These are phyloP conservation scores for Lepidurus packardi DNA, from an alignment of 1,140 invertebrate genomes.

Conservation along the genomic window DNA sequence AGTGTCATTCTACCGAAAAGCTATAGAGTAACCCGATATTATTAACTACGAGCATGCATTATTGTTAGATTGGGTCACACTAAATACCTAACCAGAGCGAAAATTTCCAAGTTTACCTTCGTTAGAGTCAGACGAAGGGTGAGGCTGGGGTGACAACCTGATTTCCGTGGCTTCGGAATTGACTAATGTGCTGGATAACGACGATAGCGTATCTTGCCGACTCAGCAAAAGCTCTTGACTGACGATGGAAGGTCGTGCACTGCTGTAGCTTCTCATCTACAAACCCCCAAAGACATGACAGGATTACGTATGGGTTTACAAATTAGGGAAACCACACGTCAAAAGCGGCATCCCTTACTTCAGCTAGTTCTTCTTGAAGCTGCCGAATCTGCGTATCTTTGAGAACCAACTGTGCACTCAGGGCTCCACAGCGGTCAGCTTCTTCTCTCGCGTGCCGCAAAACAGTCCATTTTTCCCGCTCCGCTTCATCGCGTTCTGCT, in stretches of 20 bases:
- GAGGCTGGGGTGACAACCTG: background rate
- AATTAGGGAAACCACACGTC: too few relatives aligned
- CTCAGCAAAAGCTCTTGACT: constrained; percentile 3
- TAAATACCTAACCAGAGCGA: too few relatives aligned
- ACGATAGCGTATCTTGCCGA: constrained; percentile 2
- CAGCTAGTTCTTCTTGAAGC: constrained; percentile 71
- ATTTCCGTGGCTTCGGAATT: constrained; percentile 10
- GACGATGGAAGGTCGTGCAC: background rate
- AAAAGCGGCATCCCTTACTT: constrained; percentile 49
- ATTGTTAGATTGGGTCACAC: too few relatives aligned
- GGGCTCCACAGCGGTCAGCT: constrained; percentile 73
- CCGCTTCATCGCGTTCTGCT: constrained; percentile 72
- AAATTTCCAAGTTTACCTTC: background rate
- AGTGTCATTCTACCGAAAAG: background rate
- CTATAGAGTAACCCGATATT: too few relatives aligned
- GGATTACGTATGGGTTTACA: too few relatives aligned
- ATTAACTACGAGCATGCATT: too few relatives aligned
- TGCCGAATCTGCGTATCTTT: constrained; percentile 77
- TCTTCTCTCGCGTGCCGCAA: constrained; percentile 81
- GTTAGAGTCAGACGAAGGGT: background rate
- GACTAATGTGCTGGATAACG: background rate
- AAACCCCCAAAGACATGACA: background rate
- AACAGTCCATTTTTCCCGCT: constrained; percentile 80
- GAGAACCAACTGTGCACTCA: constrained; percentile 76
- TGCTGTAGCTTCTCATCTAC: background rate